phyloP scores from a whole-genome alignment of 2,113 vertebrate genomes.

The rat (Rattus norvegicus) region GRCr8 NC_086022.1:138802001-138802500 shows the following conservation, averaged over 20 bases:
- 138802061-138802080: background rate
- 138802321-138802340: background rate
- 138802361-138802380: background rate
- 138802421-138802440: background rate
- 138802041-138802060: background rate
- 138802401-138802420: background rate
- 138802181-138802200: background rate
- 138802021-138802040: background rate
- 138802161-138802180: background rate
- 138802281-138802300: background rate
- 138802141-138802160: background rate
- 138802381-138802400: background rate
- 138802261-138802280: background rate
- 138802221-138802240: background rate
- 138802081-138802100: background rate
- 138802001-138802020: background rate
- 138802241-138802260: background rate
- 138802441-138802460: background rate
- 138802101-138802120: background rate
- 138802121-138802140: background rate
- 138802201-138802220: background rate
- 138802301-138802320: background rate
- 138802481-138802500: background rate
- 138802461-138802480: background rate
- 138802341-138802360: slow-evolving; percentile 1